Evolutionary conservation across 2,888 invertebrate genomes (phyloP).

Genomic region (Lordiphosa fenestrarum): DNA sequence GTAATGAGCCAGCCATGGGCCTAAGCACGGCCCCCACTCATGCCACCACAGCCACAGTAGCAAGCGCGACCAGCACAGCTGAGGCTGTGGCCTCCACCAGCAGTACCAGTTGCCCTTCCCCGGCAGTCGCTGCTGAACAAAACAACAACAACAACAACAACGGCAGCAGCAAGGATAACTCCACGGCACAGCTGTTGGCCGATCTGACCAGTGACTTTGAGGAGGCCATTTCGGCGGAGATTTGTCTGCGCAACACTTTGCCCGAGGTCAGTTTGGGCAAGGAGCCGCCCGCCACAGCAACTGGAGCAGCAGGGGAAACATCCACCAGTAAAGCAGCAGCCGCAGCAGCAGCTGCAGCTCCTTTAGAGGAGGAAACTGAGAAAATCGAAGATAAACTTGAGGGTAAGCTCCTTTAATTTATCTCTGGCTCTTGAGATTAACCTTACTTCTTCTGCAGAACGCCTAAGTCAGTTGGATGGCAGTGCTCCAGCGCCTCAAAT

Average conservation of each 20-base stretch:
- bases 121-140: conserved; percentile 29
- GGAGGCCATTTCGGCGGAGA: conserved; percentile 76
- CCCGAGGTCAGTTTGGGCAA: conserved; percentile 63
- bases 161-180: conserved; percentile 50
- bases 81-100: conserved; percentile 20
- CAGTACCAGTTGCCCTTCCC: conserved; percentile 22
- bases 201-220: conserved; percentile 73
- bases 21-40: conserved; percentile 60
- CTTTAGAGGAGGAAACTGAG: conserved; percentile 3
- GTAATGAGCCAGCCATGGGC: conserved; percentile 68
- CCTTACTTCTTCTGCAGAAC: conserved; percentile 56
- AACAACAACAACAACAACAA: conserved; percentile 52
- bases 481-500: conserved; percentile 44
- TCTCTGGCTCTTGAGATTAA: conserved; percentile 1
- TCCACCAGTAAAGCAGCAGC: conserved; percentile 3
- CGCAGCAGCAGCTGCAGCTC: conserved; percentile 6
- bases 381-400: not conserved
- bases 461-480: conserved; percentile 77
- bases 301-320: conserved; percentile 9
- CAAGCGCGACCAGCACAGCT: not conserved
- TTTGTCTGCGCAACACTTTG: conserved; percentile 75
- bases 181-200: conserved; percentile 71
- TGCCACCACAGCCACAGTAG: conserved; percentile 50
- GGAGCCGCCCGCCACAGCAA: conserved; percentile 24
- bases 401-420: conserved; percentile 1